A percentile compares a stretch with the other conserved stretches of the same genome.
These are phyloP conservation scores for Diadumene lineata DNA, from an alignment of 92 coral and sea anemone genomes.

Conservation along the genomic window DNA sequence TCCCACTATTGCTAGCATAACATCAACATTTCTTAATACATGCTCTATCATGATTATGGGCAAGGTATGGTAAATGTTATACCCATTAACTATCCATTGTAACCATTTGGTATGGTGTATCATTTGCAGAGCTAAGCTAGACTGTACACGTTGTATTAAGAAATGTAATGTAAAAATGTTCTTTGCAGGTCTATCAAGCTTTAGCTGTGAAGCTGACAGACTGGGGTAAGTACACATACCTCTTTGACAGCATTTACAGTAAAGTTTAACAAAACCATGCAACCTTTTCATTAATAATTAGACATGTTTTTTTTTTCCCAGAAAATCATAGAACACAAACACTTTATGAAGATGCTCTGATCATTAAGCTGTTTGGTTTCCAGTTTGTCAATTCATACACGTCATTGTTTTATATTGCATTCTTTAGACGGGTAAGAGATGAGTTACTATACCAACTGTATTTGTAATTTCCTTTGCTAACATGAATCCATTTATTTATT, in stretches of 20 bases:
- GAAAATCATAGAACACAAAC: constrained; percentile 97
- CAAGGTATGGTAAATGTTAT: constrained; percentile 73
- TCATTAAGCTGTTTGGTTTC: constrained; percentile 91
- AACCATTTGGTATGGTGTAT: too few relatives aligned
- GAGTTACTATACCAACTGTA: too few relatives aligned
- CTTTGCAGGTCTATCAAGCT: constrained; percentile 70
- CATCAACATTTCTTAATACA: constrained; percentile 93
- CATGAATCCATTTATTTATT: too few relatives aligned
- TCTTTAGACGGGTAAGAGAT: constrained; percentile 84
- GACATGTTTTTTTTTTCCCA: too few relatives aligned
- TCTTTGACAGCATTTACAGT: too few relatives aligned
- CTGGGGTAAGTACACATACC: constrained; percentile 72
- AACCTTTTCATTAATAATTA: too few relatives aligned
- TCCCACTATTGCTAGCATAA: constrained; percentile 77
- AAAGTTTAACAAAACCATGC: too few relatives aligned
- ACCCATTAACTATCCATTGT: too few relatives aligned
- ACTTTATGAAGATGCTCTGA: constrained; percentile 89
- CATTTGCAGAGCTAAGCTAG: too few relatives aligned
- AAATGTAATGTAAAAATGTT: too few relatives aligned
- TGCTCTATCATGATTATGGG: constrained; percentile 95
- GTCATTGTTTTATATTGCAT: constrained; percentile 93
- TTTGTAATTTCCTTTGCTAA: too few relatives aligned
- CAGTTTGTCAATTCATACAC: constrained; percentile 97
- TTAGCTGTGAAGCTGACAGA: constrained; percentile 83
- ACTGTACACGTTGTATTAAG: too few relatives aligned